Conservation (phyloP, 1,140 invertebrate genomes). For the Pararge aegeria region DNA sequence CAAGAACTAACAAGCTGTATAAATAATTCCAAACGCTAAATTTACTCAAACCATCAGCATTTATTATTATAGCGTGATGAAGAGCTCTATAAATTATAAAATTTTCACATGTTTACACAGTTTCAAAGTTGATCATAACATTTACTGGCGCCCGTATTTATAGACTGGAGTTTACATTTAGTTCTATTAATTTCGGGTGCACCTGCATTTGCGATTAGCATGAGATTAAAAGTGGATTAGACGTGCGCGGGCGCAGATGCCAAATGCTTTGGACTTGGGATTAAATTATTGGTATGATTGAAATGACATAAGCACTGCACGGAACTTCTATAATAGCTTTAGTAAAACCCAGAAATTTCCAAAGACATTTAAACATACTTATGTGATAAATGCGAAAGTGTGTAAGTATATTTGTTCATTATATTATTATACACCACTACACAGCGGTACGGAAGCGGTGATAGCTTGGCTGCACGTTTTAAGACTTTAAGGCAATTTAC, state of each 20-base stretch:
- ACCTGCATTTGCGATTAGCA: conserved; percentile 22
- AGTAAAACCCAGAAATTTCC: background rate
- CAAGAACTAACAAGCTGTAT: background rate
- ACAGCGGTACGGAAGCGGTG: no score
- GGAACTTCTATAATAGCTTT: background rate
- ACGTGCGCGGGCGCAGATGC: conserved; percentile 10
- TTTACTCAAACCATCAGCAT: conserved; percentile 6
- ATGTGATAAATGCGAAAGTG: no score
- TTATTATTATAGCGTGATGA: conserved; percentile 20
- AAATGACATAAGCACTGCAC: background rate
- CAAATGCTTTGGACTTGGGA: conserved; percentile 20
- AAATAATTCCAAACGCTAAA: conserved; percentile 12
- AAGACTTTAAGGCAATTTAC: no score
- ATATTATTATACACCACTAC: no score
- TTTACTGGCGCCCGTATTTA: conserved; percentile 3
- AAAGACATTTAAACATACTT: no score
- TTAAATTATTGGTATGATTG: conserved; percentile 3
- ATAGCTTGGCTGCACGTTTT: no score
- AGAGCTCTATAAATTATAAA: conserved; percentile 15
- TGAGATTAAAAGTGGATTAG: background rate
- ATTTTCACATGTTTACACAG: conserved; percentile 15
- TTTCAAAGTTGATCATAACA: conserved; percentile 23
- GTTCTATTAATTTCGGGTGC: conserved; percentile 21
- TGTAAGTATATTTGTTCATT: no score
- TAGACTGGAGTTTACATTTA: conserved; percentile 18